These are phyloP conservation scores for Acrocyrtus sp. DNA, from an alignment of 2,888 invertebrate species.

Conservation along the genomic window DNA sequence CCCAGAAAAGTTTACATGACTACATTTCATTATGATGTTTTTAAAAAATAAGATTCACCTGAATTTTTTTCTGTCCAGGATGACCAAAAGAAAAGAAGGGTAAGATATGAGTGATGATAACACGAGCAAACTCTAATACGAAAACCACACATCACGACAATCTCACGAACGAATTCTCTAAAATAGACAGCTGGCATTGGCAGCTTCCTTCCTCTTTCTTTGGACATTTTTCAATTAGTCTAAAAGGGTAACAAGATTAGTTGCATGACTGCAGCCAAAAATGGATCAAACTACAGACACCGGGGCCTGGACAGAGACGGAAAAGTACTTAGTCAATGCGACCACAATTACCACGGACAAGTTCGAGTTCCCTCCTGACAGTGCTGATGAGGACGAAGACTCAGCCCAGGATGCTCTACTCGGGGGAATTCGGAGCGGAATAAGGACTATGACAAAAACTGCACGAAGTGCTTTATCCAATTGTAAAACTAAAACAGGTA, in stretches of 20 bases:
- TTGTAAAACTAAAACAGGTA: conserved; percentile 46
- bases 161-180: no score
- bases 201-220: no score
- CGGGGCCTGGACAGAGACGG: conserved; percentile 34
- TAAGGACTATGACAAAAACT: conserved; percentile 53
- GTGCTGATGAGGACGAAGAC: conserved; percentile 38
- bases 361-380: conserved; percentile 27
- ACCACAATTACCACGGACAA: no score
- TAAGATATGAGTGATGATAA: no score
- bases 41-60: no score
- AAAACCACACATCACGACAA: no score
- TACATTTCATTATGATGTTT: conserved; percentile 16
- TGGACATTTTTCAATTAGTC: no score
- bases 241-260: no score
- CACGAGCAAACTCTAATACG: no score
- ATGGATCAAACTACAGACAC: conserved; percentile 43
- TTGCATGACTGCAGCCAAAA: background rate
- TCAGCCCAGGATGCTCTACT: conserved; percentile 53
- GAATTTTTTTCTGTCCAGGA: no score
- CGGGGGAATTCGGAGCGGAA: conserved; percentile 52
- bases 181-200: no score
- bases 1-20: conserved; percentile 24
- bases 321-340: conserved; percentile 31
- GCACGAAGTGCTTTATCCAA: conserved; percentile 54
- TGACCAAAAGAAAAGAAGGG: no score